Evolutionary conservation across 2,888 invertebrate genomes (phyloP).

Genomic region (Cenopis cana): DNA sequence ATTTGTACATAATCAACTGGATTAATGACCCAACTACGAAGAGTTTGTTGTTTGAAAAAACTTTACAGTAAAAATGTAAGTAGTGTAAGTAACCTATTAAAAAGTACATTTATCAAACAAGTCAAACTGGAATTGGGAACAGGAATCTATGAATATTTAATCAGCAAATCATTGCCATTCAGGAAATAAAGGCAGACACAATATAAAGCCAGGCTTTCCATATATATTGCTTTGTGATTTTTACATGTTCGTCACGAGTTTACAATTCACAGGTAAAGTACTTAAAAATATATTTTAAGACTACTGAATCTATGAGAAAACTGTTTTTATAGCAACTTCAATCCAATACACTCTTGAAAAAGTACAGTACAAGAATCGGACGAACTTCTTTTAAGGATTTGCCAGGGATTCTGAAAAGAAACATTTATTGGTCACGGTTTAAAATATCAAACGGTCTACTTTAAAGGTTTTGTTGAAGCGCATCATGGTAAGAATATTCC

Average conservation of each 20-base stretch:
- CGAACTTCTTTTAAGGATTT: background rate
- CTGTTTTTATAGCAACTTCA: background rate
- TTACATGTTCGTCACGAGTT: background rate
- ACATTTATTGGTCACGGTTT: background rate
- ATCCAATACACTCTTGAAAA: background rate
- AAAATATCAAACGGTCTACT: background rate
- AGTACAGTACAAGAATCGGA: background rate
- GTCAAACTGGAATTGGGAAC: background rate
- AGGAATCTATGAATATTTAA: background rate
- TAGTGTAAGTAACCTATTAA: too few relatives aligned
- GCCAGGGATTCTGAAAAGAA: constrained; percentile 17
- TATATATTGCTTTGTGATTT: constrained; percentile 19
- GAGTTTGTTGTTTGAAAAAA: too few relatives aligned
- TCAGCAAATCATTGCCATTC: background rate
- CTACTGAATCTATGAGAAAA: background rate
- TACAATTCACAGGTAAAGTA: constrained; percentile 17
- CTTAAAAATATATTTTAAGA: background rate
- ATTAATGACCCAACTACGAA: too few relatives aligned
- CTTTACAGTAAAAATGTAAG: too few relatives aligned
- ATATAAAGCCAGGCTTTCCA: background rate
- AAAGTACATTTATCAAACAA: background rate
- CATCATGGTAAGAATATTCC: too few relatives aligned
- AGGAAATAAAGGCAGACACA: background rate
- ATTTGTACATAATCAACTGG: too few relatives aligned
- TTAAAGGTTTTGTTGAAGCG: too few relatives aligned